Conservation (phyloP, 2,113 vertebrate genomes). For the Orthonyx spaldingii region DNA sequence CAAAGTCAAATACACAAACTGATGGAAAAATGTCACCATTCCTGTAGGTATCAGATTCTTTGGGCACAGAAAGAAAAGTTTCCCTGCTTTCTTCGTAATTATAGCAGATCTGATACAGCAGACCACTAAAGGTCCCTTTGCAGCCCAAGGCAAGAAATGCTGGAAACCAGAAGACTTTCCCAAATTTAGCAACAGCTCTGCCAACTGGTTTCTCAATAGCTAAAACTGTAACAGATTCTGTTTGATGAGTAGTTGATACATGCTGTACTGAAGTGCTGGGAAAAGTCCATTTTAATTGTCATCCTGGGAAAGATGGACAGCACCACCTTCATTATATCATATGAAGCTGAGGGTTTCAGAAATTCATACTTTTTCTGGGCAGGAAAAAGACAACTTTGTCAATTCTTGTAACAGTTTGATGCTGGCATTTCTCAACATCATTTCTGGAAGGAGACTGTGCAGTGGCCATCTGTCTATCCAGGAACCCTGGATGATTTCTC, state of each 20-base stretch:
- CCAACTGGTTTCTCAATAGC: background rate
- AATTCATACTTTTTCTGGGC: background rate
- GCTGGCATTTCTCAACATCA: background rate
- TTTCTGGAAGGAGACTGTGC: background rate
- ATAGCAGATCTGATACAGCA: background rate
- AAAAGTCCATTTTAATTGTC: background rate
- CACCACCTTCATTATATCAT: background rate
- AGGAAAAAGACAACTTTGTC: background rate
- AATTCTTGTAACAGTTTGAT: background rate
- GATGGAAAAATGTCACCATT: fast-evolving
- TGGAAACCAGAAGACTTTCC: background rate
- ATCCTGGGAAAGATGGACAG: background rate
- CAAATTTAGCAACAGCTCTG: background rate
- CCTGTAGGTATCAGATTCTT: background rate
- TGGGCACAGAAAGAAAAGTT: background rate
- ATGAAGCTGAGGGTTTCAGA: background rate
- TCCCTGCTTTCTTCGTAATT: background rate
- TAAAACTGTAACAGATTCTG: background rate
- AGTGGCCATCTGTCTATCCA: background rate
- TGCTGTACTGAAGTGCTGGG: background rate
- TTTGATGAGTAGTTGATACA: background rate
- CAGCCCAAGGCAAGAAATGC: background rate
- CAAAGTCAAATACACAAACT: background rate
- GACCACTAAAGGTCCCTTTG: background rate
- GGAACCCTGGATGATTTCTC: background rate